Base-by-base conservation (phyloP, 2,888 invertebrate genomes). In the Drosophila cyrtoloma region DNA sequence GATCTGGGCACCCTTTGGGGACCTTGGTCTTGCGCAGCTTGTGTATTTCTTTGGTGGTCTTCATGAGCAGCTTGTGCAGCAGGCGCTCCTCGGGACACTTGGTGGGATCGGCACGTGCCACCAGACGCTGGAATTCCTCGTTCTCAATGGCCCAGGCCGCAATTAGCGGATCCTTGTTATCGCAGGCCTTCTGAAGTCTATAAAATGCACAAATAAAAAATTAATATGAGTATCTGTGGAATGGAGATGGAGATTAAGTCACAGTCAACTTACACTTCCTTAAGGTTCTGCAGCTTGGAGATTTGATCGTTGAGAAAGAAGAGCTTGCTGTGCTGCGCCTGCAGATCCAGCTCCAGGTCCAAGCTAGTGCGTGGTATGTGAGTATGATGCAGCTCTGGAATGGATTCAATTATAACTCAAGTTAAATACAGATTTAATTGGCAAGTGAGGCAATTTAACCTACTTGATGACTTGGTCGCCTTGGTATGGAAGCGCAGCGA, bases 41-140 rank as follows among this genome's bases (percentile, higher is more conserved):
- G 94, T 98, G 97, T 85, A 98, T 97, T 94, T 99, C 98, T 91
- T 97, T 95, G 71, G 97, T 97, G 16, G 98, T 98, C 92, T 97
- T 96, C 94, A 96, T 96, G 82, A 98, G 94, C 93, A 98, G 95
- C 86, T 97, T 96, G 93, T 97, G 96, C 82, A 97, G 95, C 67
- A 92, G 92, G 64, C 93, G 93, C 89, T 97, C 96, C 75, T 94
- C 93, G 12, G 93, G 92, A n/a, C 92, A 91, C 77, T 93, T 93
- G 61, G 92, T 89, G 9, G 93, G 91, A 90, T 93, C 92, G 69
- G 92, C 91, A 76, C 94, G 94, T 86, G 94, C 94, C 56, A 94
- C 86, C 60, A 97, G 95, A 78, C 96, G 95, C 85, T 97, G 96
- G 85, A 99, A 96, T 78, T 97, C 96, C 88, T 97, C 96, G 94